Conservation (phyloP, 1,140 invertebrate species). For the Liolophura sinensis region DNA sequence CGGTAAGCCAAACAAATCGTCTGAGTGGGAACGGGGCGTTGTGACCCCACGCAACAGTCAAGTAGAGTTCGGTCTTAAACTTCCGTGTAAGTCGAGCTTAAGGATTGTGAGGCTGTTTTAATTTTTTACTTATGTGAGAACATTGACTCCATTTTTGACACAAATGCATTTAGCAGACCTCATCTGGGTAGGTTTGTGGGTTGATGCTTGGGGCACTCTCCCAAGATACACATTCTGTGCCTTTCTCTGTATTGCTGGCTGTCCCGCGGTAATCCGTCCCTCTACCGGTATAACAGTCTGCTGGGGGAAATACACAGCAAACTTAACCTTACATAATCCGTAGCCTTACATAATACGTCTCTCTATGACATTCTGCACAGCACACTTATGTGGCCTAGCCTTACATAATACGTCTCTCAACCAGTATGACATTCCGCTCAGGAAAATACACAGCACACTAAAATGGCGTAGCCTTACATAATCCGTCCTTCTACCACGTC, state of each 20-base stretch:
- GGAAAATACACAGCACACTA: not conserved
- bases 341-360: too few species aligned
- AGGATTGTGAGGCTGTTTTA: too few species aligned
- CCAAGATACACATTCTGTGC: conserved; percentile 33
- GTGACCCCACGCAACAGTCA: too few species aligned
- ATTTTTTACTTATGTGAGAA: too few species aligned
- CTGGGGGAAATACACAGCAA: conserved; percentile 1
- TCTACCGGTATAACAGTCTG: conserved; percentile 41
- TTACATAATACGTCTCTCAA: conserved; percentile 31
- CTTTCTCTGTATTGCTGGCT: conserved; percentile 23
- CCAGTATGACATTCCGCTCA: conserved; percentile 37
- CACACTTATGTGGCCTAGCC: not conserved
- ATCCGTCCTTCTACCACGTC: too few species aligned
- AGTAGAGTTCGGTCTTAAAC: too few species aligned
- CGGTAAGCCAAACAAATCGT: too few species aligned
- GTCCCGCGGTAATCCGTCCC: conserved; percentile 33
- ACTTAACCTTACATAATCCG: not conserved
- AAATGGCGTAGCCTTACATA: not conserved
- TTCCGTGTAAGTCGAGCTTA: too few species aligned
- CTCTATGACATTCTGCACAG: not conserved
- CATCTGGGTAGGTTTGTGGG: conserved; percentile 25
- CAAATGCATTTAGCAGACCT: conserved; percentile 18
- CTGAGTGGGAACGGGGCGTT: too few species aligned
- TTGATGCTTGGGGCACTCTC: conserved; percentile 17
- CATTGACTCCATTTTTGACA: too few species aligned